A percentile compares a stretch with the other conserved stretches of the same genome.
Evolutionary conservation across 1,140 invertebrate species (phyloP).

Genomic region (Neuroterus valhalla): DNA sequence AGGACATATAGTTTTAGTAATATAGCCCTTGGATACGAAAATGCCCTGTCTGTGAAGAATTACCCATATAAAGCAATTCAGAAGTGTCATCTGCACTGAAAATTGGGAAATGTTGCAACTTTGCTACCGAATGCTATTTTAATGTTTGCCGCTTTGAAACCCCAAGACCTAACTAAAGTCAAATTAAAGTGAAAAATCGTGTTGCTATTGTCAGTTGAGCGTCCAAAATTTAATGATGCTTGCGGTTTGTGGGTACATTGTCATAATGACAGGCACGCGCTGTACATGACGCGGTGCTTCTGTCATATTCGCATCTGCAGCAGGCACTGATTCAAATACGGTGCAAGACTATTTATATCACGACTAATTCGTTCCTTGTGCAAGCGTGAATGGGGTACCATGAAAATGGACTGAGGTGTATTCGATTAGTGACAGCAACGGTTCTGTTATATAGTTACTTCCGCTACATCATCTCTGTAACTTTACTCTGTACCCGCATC

Average conservation of each 20-base stretch:
- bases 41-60: too few relatives aligned
- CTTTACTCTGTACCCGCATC: conserved; percentile 36
- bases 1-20: too few relatives aligned
- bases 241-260: not conserved
- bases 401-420: conserved; percentile 53
- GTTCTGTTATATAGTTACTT: conserved; percentile 31
- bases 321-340: conserved; percentile 41
- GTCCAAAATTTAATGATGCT: conserved; percentile 2
- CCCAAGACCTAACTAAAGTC: too few relatives aligned
- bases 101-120: too few relatives aligned
- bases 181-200: too few relatives aligned
- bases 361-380: conserved; percentile 58
- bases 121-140: too few relatives aligned
- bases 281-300: conserved; percentile 13
- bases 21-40: too few relatives aligned
- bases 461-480: conserved; percentile 14
- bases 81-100: too few relatives aligned
- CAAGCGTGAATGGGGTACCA: conserved; percentile 49
- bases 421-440: conserved; percentile 49
- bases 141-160: too few relatives aligned
- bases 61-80: too few relatives aligned
- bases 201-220: not conserved
- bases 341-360: conserved; percentile 60
- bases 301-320: conserved; percentile 36
- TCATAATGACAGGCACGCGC: not conserved